phyloP scores from a whole-genome alignment of 2,797 vertebrate species.

The Sebastiscus albofasciatus region DNA sequence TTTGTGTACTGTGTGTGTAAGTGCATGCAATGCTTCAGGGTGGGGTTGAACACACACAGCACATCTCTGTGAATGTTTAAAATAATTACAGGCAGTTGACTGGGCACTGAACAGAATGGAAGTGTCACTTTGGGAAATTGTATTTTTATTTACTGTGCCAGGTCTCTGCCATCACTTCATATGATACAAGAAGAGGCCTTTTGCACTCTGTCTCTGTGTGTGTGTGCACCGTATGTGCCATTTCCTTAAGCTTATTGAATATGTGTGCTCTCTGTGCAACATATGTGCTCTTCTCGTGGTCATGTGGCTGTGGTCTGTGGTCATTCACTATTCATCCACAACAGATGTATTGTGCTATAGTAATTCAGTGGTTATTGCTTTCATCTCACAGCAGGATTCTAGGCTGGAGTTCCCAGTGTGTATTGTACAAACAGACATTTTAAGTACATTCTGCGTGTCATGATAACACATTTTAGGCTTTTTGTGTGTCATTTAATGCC shows the following conservation, averaged over 20 bases:
- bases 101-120: constrained; percentile 65
- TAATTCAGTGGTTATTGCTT: background rate
- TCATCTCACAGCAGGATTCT: no score
- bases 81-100: constrained; percentile 69
- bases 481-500: no score
- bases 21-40: background rate
- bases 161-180: constrained; percentile 45
- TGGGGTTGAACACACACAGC: constrained; percentile 9
- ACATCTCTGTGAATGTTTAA: constrained; percentile 52
- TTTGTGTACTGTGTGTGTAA: background rate
- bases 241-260: background rate
- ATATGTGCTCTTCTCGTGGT: background rate
- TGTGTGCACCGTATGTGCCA: background rate
- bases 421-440: background rate
- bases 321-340: background rate
- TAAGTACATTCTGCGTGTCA: no score
- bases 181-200: constrained; percentile 4
- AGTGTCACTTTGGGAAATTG: constrained; percentile 71
- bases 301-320: no score
- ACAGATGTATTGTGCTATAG: background rate
- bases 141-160: constrained; percentile 76
- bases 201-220: background rate
- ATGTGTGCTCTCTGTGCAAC: background rate
- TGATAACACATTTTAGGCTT: no score
- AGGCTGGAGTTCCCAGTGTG: background rate